phyloP scores from a whole-genome alignment of 2,113 vertebrate species.

The Bambusicola thoracicus region DNA sequence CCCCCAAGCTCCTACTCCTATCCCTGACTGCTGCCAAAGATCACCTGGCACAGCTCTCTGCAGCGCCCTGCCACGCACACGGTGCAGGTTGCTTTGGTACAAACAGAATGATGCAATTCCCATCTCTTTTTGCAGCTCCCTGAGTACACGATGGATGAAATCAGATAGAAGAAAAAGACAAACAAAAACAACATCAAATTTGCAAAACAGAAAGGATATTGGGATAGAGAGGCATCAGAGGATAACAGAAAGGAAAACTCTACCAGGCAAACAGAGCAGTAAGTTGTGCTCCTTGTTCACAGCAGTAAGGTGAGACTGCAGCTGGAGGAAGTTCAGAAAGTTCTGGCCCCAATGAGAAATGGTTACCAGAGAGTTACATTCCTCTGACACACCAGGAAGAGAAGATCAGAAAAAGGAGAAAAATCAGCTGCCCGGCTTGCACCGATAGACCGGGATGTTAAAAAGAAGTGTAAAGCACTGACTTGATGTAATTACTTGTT shows the following conservation, averaged over 20 bases:
- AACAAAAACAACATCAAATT: neutral
- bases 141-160: neutral
- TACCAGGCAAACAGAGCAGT: neutral
- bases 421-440: neutral
- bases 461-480: neutral
- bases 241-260: neutral
- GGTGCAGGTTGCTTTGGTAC: neutral
- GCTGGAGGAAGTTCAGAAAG: neutral
- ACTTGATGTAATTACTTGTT: neutral
- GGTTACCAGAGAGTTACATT: neutral
- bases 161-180: fast-evolving
- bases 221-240: neutral
- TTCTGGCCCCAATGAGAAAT: neutral
- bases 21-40: neutral
- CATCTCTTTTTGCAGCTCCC: neutral
- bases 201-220: neutral
- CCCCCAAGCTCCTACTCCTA: neutral
- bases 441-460: neutral
- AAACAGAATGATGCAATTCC: neutral
- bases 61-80: neutral
- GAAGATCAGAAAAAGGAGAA: neutral
- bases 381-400: neutral
- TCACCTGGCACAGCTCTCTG: neutral
- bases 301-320: neutral
- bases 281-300: neutral